Evolutionary conservation across 2,888 invertebrate genomes (phyloP).

Genomic region (Syrista parreyssii): DNA sequence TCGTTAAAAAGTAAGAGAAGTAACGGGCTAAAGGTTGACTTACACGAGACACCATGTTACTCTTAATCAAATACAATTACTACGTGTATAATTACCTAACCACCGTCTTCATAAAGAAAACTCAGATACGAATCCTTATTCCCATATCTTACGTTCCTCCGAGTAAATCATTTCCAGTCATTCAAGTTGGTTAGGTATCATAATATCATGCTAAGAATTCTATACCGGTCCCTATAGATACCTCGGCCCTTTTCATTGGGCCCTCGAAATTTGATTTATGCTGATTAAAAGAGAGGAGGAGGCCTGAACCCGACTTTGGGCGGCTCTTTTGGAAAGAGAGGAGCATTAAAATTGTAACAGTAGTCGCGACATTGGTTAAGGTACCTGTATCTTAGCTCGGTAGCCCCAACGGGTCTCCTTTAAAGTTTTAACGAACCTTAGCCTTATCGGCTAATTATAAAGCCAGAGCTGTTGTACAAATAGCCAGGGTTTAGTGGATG

Average conservation of each 20-base stretch:
- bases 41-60: neutral
- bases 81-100: neutral
- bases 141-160: no score
- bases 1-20: constrained; percentile 43
- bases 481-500: constrained; percentile 35
- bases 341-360: constrained; percentile 37
- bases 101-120: no score
- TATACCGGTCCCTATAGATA: neutral
- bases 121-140: no score
- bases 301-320: constrained; percentile 8
- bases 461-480: constrained; percentile 34
- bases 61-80: neutral
- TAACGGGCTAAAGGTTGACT: neutral
- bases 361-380: constrained; percentile 31
- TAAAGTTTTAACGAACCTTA: constrained; percentile 37
- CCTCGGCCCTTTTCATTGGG: neutral
- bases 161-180: neutral
- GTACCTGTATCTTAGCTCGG: constrained; percentile 16
- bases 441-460: constrained; percentile 41
- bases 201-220: neutral
- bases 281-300: constrained; percentile 22
- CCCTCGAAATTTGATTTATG: constrained; percentile 26
- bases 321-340: constrained; percentile 15
- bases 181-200: neutral
- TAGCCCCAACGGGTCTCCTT: constrained; percentile 18